Evolutionary conservation across 2,113 vertebrate species (phyloP).

Genomic region (Rhinolophus ferrumequinum): DNA sequence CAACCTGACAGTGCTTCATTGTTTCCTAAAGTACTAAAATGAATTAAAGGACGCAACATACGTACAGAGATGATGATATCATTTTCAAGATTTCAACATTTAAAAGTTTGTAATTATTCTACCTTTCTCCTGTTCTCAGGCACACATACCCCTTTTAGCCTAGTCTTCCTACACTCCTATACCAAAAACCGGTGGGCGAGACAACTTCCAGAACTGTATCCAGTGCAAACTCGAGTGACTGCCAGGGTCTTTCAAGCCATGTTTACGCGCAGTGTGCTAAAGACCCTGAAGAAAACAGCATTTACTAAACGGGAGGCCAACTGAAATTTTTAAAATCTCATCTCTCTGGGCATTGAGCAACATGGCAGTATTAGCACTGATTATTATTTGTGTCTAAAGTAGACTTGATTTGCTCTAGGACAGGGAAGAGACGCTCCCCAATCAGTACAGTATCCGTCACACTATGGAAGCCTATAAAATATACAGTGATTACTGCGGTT

Average conservation of each 20-base stretch:
- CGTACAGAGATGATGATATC: neutral
- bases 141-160: neutral
- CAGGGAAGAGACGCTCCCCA: neutral
- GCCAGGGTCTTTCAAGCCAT: neutral
- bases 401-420: slow-evolving; percentile 37
- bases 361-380: neutral
- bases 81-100: slow-evolving; percentile 1
- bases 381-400: neutral
- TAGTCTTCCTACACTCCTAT: neutral
- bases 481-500: slow-evolving; percentile 26
- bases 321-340: neutral
- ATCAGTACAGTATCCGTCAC: neutral
- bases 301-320: neutral
- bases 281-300: neutral
- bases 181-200: neutral
- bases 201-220: neutral
- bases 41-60: neutral
- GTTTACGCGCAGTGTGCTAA: neutral
- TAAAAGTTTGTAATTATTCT: slow-evolving; percentile 7
- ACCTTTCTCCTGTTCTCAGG: neutral
- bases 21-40: slow-evolving; percentile 17
- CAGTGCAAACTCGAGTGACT: neutral
- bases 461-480: slow-evolving; percentile 1
- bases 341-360: neutral
- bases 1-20: neutral